Evolutionary conservation across 2,797 vertebrate species (phyloP).

Genomic region (Schizopygopsis malacanthus): DNA sequence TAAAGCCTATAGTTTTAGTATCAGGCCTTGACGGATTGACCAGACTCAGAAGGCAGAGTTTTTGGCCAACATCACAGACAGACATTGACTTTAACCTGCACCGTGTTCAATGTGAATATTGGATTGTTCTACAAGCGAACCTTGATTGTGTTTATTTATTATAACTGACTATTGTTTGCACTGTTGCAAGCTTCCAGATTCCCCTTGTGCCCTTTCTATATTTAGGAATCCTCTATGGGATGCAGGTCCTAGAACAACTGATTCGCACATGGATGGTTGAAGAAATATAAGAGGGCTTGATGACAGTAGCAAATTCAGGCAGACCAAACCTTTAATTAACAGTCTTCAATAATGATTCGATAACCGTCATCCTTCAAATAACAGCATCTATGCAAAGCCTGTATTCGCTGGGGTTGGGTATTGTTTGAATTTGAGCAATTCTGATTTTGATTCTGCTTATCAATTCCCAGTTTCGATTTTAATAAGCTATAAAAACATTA

Average conservation of each 20-base stretch:
- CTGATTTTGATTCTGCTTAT: background rate
- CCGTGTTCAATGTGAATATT: background rate
- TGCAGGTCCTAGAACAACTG: background rate
- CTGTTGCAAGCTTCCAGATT: slow-evolving; percentile 14
- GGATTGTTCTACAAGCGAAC: background rate
- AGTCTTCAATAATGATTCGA: background rate
- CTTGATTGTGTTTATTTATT: slow-evolving; percentile 5
- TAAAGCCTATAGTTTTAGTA: background rate
- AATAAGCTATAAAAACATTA: background rate
- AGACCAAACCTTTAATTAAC: background rate
- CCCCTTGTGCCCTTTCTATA: background rate
- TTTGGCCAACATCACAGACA: background rate
- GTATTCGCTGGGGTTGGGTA: background rate
- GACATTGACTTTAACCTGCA: slow-evolving; percentile 20
- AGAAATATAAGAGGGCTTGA: background rate
- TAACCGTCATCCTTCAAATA: background rate
- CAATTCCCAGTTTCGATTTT: background rate
- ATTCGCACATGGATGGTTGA: background rate
- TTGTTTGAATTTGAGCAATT: background rate
- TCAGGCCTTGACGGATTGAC: background rate
- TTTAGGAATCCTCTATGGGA: slow-evolving; percentile 13
- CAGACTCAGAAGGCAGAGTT: background rate
- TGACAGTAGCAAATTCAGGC: background rate
- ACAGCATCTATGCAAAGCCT: background rate
- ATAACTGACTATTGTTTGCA: slow-evolving; percentile 22